phyloP scores from a whole-genome alignment of 2,888 invertebrate species.

The Yponomeuta malinellus region DNA sequence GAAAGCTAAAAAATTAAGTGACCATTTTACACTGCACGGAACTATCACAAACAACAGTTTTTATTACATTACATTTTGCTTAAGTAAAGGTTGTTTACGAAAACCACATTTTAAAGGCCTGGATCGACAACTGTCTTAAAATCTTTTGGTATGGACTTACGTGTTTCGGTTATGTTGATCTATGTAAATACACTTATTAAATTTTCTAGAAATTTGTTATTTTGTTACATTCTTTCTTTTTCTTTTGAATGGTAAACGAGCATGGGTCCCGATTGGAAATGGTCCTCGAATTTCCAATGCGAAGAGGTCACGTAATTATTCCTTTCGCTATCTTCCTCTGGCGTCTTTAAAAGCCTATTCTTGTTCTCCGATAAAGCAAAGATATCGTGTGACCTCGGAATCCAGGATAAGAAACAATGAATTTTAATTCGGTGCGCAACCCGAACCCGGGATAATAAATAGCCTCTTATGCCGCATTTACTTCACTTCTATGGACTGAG shows the following conservation, averaged over 20 bases:
- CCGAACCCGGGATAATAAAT: slow-evolving; percentile 27
- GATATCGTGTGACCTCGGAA: slow-evolving; percentile 66
- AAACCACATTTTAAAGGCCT: too few relatives aligned
- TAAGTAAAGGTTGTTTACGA: too few relatives aligned
- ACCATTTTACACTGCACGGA: too few relatives aligned
- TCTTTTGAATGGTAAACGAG: not conserved
- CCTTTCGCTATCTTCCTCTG: slow-evolving; percentile 44
- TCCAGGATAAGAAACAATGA: slow-evolving; percentile 72
- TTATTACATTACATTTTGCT: too few relatives aligned
- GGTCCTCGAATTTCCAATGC: slow-evolving; percentile 37
- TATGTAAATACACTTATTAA: too few relatives aligned
- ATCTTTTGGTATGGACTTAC: too few relatives aligned
- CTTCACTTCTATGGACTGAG: not conserved
- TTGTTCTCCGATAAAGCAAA: slow-evolving; percentile 64
- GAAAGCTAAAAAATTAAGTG: too few relatives aligned
- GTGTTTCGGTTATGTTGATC: too few relatives aligned
- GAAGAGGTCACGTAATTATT: slow-evolving; percentile 61
- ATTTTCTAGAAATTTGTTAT: too few relatives aligned
- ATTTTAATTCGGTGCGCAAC: slow-evolving; percentile 59
- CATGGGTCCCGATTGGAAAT: not conserved
- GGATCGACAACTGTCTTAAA: too few relatives aligned
- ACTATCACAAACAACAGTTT: too few relatives aligned
- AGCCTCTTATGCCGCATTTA: not conserved
- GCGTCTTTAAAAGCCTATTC: slow-evolving; percentile 68
- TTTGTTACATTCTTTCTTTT: not conserved